A percentile compares a stretch with the other conserved stretches of the same genome.
phyloP scores from a whole-genome alignment of 37 sponge, comb jelly and placozoan genomes.

The Beroe forskalii region DNA sequence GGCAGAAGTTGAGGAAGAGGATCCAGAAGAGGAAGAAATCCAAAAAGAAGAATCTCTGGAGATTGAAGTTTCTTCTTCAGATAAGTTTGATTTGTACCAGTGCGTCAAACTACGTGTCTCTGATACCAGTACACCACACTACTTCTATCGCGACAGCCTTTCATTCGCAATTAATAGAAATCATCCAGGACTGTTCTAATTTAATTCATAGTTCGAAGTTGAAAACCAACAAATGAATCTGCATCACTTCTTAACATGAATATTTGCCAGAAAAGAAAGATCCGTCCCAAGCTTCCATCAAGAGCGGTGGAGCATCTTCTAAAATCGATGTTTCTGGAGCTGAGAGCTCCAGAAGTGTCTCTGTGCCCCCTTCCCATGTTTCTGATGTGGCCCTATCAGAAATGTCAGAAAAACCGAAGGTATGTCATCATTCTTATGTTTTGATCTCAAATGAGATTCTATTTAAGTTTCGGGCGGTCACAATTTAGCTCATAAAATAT shows the following conservation, averaged over 20 bases:
- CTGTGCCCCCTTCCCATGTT: slow-evolving; percentile 29
- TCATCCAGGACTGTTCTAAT: no score
- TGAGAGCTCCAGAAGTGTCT: slow-evolving; percentile 43
- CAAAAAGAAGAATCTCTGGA: slow-evolving; percentile 17
- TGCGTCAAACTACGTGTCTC: no score
- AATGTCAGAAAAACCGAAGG: slow-evolving; percentile 59
- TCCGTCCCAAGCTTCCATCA: not conserved
- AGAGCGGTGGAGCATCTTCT: not conserved
- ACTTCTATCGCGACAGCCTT: no score
- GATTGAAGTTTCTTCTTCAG: not conserved
- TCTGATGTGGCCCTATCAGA: slow-evolving; percentile 6
- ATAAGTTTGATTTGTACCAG: no score
- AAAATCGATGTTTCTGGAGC: slow-evolving; percentile 19
- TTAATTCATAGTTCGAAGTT: no score
- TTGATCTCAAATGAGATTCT: no score
- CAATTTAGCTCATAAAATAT: no score
- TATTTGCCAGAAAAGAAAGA: slow-evolving; percentile 5
- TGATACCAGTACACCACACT: no score
- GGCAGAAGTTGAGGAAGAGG: slow-evolving; percentile 23
- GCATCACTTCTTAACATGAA: no score
- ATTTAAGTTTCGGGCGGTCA: no score
- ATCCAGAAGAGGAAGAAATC: slow-evolving; percentile 20
- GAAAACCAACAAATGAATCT: no score
- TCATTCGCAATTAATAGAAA: no score
- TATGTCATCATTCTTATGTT: not conserved